These are phyloP conservation scores for Dromaius novaehollandiae DNA, from an alignment of 2,113 vertebrate species.

Conservation along the genomic window DNA sequence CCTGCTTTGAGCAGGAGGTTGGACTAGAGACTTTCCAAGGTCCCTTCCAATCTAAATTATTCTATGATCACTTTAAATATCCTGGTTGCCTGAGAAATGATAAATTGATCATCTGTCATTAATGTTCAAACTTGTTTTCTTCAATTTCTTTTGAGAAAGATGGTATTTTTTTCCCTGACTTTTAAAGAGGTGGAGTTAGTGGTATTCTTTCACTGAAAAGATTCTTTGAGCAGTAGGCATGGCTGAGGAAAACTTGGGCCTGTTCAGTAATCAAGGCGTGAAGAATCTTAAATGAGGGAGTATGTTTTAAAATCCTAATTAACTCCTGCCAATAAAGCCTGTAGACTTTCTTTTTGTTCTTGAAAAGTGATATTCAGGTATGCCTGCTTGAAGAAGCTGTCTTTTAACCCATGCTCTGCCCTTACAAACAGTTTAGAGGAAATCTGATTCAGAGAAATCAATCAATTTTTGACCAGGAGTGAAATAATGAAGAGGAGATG, in stretches of 20 bases:
- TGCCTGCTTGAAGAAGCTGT: background rate
- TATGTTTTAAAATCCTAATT: background rate
- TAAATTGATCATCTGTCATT: background rate
- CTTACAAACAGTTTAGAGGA: background rate
- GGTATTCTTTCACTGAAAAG: background rate
- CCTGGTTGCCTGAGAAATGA: background rate
- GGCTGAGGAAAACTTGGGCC: background rate
- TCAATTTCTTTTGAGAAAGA: background rate
- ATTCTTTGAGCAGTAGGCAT: background rate
- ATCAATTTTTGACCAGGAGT: background rate
- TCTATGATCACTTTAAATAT: background rate
- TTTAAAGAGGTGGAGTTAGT: background rate
- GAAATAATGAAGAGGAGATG: background rate
- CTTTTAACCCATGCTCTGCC: background rate
- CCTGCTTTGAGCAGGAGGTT: accelerated
- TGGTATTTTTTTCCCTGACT: background rate
- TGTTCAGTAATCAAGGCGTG: background rate
- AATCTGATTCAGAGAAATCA: background rate
- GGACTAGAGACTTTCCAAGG: background rate
- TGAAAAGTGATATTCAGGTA: background rate
- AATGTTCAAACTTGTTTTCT: background rate
- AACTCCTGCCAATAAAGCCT: background rate
- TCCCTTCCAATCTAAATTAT: background rate
- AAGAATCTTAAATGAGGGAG: background rate
- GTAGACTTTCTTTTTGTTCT: background rate